Evolutionary conservation across 2,888 invertebrate species (phyloP), one percentile per base, ranked within the genome.

Genomic region (Gari tellinella): DNA sequence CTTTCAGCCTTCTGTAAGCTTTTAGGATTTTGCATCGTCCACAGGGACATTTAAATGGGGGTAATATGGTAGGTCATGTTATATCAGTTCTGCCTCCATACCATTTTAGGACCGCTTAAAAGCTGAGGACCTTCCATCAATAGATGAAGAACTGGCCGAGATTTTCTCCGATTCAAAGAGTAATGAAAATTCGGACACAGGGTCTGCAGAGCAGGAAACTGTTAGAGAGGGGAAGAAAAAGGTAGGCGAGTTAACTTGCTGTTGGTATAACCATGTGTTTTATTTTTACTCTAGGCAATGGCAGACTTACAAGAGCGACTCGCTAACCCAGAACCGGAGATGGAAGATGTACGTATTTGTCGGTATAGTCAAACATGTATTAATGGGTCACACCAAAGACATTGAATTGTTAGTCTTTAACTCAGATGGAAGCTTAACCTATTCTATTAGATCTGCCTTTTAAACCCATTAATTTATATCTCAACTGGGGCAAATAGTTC

Each of bases 141-240:
- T 90, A 65, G 91, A 90, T 73, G 90, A 90, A 73, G 91, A 91
- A 79, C 66, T 91, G 55, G 89, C 90, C 21, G 81, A 85, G 73
- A 90, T 90, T 25, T 90, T 90, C 79, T 89, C 90, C 51, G 81
- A 84, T 57, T 38, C 67, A 10, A 63, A 63, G 45, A 61, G 49
- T 52, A 31, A 31, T 31, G 31, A 31, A 31, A 31, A 31, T 31
- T 31, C 31, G 31, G 31, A 31, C 10, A 10, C 31, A 31, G 31
- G 31, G 10, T 31, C 31, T 4, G 10, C 31, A 31, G 31, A 31
- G 10, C 31, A 31, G 31, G 31, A 31, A 31, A 31, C 31, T 31
- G 31, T 31, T 31, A 31, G 10, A 31, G 31, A 10, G 31, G 10
- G 10, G 31, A 31, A 31, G 31, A 31, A 31, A n/a, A n/a, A 67